Percentiles rank a stretch among this genome's conserved stretches.
phyloP scores from a whole-genome alignment of 2,113 vertebrate genomes.

The Scytalopus superciliaris region DNA sequence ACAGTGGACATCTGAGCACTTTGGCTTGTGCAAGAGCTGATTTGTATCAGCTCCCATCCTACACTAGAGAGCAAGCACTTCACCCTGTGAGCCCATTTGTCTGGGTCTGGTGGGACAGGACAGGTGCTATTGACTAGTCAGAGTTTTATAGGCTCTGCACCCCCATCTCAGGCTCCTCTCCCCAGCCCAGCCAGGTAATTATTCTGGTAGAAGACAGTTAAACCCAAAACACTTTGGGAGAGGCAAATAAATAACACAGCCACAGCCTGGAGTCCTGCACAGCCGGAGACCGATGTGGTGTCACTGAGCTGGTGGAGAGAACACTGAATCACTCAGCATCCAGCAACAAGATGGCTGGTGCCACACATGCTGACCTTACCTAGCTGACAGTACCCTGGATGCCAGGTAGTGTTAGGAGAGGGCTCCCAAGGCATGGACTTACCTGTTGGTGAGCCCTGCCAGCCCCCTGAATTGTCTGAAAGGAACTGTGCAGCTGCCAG shows the following conservation, averaged over 20 bases:
- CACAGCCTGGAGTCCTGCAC: not conserved
- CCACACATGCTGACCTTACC: not conserved
- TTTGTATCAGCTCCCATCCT: not conserved
- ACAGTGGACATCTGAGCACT: not conserved
- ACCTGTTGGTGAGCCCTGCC: not conserved
- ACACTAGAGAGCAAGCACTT: rapidly evolving
- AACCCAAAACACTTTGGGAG: not conserved
- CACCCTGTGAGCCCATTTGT: rapidly evolving
- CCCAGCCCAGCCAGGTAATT: not conserved
- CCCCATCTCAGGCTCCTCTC: not conserved
- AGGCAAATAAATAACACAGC: not conserved
- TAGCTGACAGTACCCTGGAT: rapidly evolving
- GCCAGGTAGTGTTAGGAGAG: not conserved
- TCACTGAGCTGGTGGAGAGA: not conserved
- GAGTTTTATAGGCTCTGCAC: not conserved
- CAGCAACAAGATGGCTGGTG: not conserved
- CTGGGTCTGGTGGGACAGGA: not conserved
- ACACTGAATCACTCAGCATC: not conserved
- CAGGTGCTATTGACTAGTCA: not conserved
- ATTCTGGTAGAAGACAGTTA: not conserved
- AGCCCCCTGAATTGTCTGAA: not conserved
- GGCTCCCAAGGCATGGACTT: not conserved
- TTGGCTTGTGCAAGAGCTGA: rapidly evolving
- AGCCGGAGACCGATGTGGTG: rapidly evolving
- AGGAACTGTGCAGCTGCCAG: not conserved